Evolutionary conservation across 92 coral and sea anemone species (phyloP), one percentile per base, ranked within the genome.

Genomic region (Actinernus sp.): DNA sequence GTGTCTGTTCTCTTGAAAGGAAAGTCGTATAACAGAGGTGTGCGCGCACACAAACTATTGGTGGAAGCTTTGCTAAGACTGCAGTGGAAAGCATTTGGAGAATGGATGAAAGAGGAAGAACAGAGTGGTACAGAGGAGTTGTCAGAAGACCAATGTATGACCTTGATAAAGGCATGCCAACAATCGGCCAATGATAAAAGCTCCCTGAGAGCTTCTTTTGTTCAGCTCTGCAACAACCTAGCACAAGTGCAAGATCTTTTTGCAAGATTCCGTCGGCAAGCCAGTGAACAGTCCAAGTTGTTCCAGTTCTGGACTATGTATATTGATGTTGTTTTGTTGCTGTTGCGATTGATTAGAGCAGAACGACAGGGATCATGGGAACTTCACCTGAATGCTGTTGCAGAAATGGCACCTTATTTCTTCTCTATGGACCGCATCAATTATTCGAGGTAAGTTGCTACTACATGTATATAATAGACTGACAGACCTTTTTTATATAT

Each of bases 351-450:
- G 36, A 85, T 85, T 39, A 33, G 70, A 62, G 91, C 91, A 8
- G 91, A 78, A 59, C 54, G 78, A 20, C 74, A 64, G 52, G 91
- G 91, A 18, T 58, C 51, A 13, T 85, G 91, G 86, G 33, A 57
- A 18, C 80, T 78, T 8, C 86, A 85, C 34, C 65, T 85, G 26
- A 38, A 24, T 0, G 16, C 91, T 6, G 73, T 59, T 3, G 68
- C 81, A 39, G 85, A 71, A 59, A 82, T 82, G 83, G 19, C 39
- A 18, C 89, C 89, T 4, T 69, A 84, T 51, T 63, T 78, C 34
- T 78, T 61, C 53, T 33, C 82, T 19, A 71, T 65, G 82, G 82
- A 85, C 43, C 49, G 91, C 31, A 34, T 58, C 24, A 78, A 71
- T 49, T 78, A 85, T 45, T 71, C 86, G 43, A 77, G 66, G 76